Percentiles rank a stretch among this genome's conserved stretches.
Conservation (phyloP, 2,113 vertebrate species). For the Seriola aureovittata region DNA sequence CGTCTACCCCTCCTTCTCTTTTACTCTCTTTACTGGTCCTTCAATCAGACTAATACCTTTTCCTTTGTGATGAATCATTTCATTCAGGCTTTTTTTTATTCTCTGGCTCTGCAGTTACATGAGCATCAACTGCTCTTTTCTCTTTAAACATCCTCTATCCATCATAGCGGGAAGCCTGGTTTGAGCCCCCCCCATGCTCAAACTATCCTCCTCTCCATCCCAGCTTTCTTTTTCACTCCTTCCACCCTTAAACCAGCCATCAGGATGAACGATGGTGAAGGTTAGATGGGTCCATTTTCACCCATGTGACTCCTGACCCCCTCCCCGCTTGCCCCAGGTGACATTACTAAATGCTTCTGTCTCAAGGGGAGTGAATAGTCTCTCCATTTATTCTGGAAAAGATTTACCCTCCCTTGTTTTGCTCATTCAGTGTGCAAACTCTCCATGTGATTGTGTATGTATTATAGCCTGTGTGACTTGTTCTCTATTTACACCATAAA, state of each 20-base stretch:
- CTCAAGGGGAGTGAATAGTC: slow-evolving; percentile 75
- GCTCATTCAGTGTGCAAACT: slow-evolving; percentile 28
- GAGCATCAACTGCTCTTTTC: slow-evolving; percentile 62
- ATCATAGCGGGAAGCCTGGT: slow-evolving; percentile 75
- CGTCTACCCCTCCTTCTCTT: slow-evolving; percentile 36
- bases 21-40: slow-evolving; percentile 57
- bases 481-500: slow-evolving; percentile 11
- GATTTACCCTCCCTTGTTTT: slow-evolving; percentile 55
- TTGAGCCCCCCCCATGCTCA: slow-evolving; percentile 34
- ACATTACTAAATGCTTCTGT: slow-evolving; percentile 85
- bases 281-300: slow-evolving; percentile 83
- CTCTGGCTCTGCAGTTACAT: slow-evolving; percentile 44
- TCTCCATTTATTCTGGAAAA: slow-evolving; percentile 76
- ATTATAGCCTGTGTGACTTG: not conserved
- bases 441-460: not conserved
- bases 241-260: slow-evolving; percentile 77
- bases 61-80: slow-evolving; percentile 82
- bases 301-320: slow-evolving; percentile 65
- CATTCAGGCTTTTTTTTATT: slow-evolving; percentile 72
- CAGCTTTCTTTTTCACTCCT: slow-evolving; percentile 30
- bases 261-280: slow-evolving; percentile 84
- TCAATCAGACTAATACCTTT: slow-evolving; percentile 80
- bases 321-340: slow-evolving; percentile 77
- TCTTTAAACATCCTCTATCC: slow-evolving; percentile 82
- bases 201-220: slow-evolving; percentile 48